Conservation (phyloP, 2,113 vertebrate genomes). For the Calidris pugnax region DNA sequence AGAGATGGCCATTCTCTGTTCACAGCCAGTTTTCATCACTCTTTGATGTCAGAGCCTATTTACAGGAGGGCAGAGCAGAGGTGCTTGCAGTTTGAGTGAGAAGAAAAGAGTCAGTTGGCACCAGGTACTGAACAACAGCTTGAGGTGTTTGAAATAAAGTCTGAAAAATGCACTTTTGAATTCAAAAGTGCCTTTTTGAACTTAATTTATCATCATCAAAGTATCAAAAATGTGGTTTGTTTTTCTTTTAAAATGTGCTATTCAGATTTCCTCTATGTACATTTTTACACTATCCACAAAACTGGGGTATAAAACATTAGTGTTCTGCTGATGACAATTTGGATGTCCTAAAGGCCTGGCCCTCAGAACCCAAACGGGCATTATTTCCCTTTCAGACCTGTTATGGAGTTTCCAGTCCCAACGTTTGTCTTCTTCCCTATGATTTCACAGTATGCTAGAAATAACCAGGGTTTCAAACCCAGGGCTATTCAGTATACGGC, state of each 20-base stretch:
- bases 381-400: neutral
- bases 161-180: neutral
- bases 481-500: neutral
- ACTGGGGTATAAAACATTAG: neutral
- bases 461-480: neutral
- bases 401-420: neutral
- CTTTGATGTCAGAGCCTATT: neutral
- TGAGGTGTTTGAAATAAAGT: neutral
- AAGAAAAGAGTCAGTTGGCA: neutral
- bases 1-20: neutral
- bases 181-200: neutral
- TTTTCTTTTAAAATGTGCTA: neutral
- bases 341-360: fast-evolving
- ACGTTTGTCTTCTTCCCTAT: neutral
- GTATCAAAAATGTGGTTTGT: neutral
- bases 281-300: neutral
- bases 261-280: neutral
- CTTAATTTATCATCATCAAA: neutral
- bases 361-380: neutral
- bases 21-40: neutral
- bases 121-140: neutral
- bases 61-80: conserved; percentile 24
- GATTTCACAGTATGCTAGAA: neutral
- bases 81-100: neutral
- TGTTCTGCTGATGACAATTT: neutral